Evolutionary conservation across 2,888 invertebrate species (phyloP).

Genomic region (Apocheima hispidaria): DNA sequence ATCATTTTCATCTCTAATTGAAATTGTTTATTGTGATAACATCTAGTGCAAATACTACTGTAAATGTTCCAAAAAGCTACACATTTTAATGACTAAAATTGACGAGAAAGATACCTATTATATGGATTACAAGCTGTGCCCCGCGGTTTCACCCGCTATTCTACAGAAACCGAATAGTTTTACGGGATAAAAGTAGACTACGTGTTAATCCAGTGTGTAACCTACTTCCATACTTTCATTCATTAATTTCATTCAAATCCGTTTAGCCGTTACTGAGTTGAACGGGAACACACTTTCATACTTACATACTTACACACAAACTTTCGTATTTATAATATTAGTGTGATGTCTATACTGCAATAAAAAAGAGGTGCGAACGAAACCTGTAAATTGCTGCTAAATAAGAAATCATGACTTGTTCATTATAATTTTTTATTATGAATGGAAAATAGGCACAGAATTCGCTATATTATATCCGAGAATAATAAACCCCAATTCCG

Average conservation of each 20-base stretch:
- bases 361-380: slow-evolving; percentile 8
- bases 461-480: slow-evolving; percentile 5
- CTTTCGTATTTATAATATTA: too few species aligned
- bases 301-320: too few species aligned
- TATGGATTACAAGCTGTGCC: too few species aligned
- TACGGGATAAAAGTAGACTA: too few species aligned
- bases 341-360: slow-evolving; percentile 2
- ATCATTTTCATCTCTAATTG: background rate
- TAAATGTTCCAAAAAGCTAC: background rate
- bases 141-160: too few species aligned
- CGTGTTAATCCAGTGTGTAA: too few species aligned
- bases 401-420: slow-evolving; percentile 41
- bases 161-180: too few species aligned
- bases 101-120: background rate
- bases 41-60: background rate
- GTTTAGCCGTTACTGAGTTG: too few species aligned
- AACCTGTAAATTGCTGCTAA: slow-evolving; percentile 13
- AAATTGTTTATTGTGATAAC: background rate
- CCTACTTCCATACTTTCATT: too few species aligned
- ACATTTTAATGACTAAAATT: background rate
- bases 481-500: background rate
- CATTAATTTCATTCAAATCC: too few species aligned
- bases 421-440: slow-evolving; percentile 32
- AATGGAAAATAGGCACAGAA: slow-evolving; percentile 26
- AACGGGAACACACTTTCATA: too few species aligned